Evolutionary conservation across 2,113 vertebrate genomes (phyloP).

Genomic region (Spermophilus dauricus): DNA sequence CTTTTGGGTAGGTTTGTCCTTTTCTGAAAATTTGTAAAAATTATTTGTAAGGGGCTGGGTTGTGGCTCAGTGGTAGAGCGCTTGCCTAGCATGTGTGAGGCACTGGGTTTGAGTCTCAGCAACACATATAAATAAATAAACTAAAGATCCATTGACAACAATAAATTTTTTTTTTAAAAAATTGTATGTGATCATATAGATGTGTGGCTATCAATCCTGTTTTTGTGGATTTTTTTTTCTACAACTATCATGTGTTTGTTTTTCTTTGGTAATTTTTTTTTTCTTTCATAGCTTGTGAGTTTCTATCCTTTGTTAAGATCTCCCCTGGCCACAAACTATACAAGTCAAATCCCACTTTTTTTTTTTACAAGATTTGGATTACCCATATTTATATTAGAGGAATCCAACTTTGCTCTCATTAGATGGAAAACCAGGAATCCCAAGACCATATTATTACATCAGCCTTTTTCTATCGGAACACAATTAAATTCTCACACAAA

Average conservation of each 20-base stretch:
- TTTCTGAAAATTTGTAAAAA: not conserved
- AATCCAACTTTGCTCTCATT: not conserved
- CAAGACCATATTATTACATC: not conserved
- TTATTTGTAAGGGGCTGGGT: not conserved
- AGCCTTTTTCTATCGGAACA: not conserved
- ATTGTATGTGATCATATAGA: not conserved
- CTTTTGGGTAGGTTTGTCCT: not conserved
- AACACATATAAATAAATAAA: too few relatives aligned
- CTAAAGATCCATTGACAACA: too few relatives aligned
- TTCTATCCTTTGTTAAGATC: not conserved
- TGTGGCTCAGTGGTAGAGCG: too few relatives aligned
- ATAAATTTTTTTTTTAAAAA: not conserved
- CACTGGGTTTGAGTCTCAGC: too few relatives aligned
- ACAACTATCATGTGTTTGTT: not conserved
- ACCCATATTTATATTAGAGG: not conserved
- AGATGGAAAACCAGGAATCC: not conserved
- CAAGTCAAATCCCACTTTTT: not conserved
- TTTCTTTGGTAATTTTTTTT: not conserved
- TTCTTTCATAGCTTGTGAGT: not conserved
- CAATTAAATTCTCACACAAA: conserved; percentile 13
- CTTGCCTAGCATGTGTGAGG: too few relatives aligned
- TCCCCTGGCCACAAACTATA: not conserved
- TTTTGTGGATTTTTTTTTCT: not conserved
- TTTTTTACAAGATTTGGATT: not conserved
- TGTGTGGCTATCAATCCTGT: not conserved